phyloP scores from a whole-genome alignment of 2,888 invertebrate species.

The Cephus rjabovi region DNA sequence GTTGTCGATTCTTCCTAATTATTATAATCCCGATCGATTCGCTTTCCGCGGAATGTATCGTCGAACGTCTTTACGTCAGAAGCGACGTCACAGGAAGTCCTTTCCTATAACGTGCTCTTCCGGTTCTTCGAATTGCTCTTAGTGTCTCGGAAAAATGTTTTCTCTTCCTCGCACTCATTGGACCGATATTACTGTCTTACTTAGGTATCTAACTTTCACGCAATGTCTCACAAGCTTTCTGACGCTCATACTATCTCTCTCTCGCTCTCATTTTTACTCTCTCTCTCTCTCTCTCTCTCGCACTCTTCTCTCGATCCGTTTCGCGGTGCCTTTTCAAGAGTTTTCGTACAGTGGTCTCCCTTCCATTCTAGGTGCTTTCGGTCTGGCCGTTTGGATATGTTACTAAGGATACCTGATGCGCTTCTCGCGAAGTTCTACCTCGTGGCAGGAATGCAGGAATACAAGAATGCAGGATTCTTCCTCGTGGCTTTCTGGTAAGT shows the following conservation, averaged over 20 bases:
- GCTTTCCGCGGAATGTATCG: background rate
- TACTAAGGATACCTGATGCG: slow-evolving; percentile 62
- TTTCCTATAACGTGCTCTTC: background rate
- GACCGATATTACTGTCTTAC: background rate
- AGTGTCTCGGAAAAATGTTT: background rate
- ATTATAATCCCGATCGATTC: background rate
- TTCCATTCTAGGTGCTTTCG: slow-evolving; percentile 9
- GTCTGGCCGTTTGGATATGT: slow-evolving; percentile 54
- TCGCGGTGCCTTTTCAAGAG: background rate
- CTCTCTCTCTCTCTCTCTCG: slow-evolving; percentile 40
- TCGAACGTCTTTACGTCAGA: background rate
- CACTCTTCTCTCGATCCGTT: background rate
- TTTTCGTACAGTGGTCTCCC: background rate
- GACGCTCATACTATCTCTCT: slow-evolving; percentile 15
- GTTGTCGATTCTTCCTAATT: background rate
- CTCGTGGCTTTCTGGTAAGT: slow-evolving; percentile 2
- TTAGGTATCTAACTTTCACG: background rate
- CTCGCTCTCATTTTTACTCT: slow-evolving; percentile 22
- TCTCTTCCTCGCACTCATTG: background rate
- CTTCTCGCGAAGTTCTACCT: slow-evolving; percentile 46
- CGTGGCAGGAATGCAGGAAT: slow-evolving; percentile 9
- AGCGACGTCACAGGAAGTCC: background rate
- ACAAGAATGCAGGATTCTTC: slow-evolving; percentile 20
- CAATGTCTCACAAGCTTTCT: background rate
- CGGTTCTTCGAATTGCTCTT: background rate